Evolutionary conservation across 2,888 invertebrate species (phyloP), one percentile per base, ranked within the genome.

Genomic region (Thymelicus lineola): DNA sequence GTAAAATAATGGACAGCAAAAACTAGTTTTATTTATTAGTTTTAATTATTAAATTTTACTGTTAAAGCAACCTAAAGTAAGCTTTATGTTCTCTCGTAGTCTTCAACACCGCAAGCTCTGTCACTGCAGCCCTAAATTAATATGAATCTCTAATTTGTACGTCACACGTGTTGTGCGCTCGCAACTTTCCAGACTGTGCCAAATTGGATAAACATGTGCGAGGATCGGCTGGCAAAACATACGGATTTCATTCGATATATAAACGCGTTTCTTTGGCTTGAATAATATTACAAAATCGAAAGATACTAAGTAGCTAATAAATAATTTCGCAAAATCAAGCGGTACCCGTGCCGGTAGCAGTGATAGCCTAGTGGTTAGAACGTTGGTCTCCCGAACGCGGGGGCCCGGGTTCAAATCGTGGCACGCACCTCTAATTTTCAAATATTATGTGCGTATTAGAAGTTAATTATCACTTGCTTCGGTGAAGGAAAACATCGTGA

Each of bases 141-240:
- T 91, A 93, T 92, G 91, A 92, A 93, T 93, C 90, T 89, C 90
- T 91, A 92, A 93, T 93, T 92, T 91, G 87, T 84, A 86, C 88
- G 86, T 84, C 89, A 88, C 93, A 93, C 90, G 90, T 92, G 92
- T 88, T 92, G 89, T 91, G 82, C 88, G 84, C 90, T 90, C 88
- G 77, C 91, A 93, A 93, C 93, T 93, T 93, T 89, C 90, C 93
- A 93, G 93, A 93, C 93, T 86, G 82, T 89, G 88, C 88, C 88
- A 91, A 93, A 92, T 93, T 92, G 90, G 91, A 92, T 93, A 89
- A 92, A 91, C 92, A 92, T 90, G 91, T 90, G 91, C 89, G 86
- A 83, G 81, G 79, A 86, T 86, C 86, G 80, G 82, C 75, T 70
- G 58, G 35, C 48, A 66, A 70, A 75, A 82, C 71, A 79, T 75